Evolutionary conservation across 2,113 vertebrate species (phyloP), one percentile per base, ranked within the genome.

Genomic region (Oryzias woworae): DNA sequence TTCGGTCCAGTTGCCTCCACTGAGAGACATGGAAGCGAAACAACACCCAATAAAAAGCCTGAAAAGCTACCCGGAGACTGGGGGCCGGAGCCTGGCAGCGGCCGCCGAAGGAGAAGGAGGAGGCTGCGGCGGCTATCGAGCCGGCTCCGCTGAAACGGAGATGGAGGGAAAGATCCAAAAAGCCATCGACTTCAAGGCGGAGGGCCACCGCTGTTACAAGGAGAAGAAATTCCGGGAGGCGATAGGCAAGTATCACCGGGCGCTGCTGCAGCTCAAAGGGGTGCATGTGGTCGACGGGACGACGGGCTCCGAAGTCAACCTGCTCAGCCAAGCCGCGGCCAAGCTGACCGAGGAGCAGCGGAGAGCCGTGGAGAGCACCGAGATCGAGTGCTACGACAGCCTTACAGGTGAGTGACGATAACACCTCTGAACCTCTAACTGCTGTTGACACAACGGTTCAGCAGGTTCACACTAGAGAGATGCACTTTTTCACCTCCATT

Each of bases 211-310:
- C 58, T 96, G 94, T 78, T 96, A 96, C 84, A 94, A 94, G 81
- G 95, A 96, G 86, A 96, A 96, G 91, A 96, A 96, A 92, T 95
- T 95, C 78, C 91, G 95, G 78, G 95, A 96, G 66, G 95, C 95
- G 59, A 96, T 96, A 52, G 95, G 95, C 80, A 96, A 96, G 85
- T 96, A 96, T 48, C 95, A 96, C 77, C 92, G 95, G 78, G 94
- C 95, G n/a, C 88, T 95, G 83, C 92, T 97, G 79, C 95, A 96
- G 77, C 91, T 96, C 61, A 96, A 96, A 77, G 94, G 93, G 56
- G 90, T 93, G 12, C 94, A 94, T 47, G 91, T 93, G 22, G 84
- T 72, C 23, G 91, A 92, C 62, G 92, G 89, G 59, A 89, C 87
- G 68, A 89, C 85, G 61, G 88, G 90, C 52, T 91, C 89, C 53